Evolutionary conservation across 2,113 vertebrate genomes (phyloP), one percentile per base, ranked within the genome.

Genomic region (Equus przewalskii): DNA sequence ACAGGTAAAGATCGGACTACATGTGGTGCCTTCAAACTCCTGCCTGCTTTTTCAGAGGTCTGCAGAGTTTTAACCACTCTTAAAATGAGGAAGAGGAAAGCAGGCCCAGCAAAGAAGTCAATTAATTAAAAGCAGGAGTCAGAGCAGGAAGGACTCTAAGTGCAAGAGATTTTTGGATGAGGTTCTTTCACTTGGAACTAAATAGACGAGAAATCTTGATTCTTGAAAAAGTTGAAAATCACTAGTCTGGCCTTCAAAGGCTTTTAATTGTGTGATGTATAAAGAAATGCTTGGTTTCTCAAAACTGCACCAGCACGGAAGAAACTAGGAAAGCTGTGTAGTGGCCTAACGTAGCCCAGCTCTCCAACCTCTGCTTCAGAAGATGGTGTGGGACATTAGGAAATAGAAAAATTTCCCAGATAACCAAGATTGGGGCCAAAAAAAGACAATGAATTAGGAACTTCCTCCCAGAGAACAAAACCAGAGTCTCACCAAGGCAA

Each of bases 171-270:
- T 60, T 76, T 15, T 1, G 18, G 19, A 12, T 76, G 26, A 87
- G 2, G 1, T 84, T 88, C 79, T 91, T 91, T 91, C 19, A 58
- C 33, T 56, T 80, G 18, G 16, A 64, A 87, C 64, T 72, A 62
- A 76, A 46, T 24, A 70, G 56, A 33, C 26, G 16, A 62, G 79
- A 72, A 81, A 92, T 7, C 19, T 84, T 81, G 60, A 56, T 72
- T 93, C 11, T 81, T 81, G n/a, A 86, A 33, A 79, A 83, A 65
- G 13, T 7, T 87, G 36, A 91, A 83, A 96, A 78, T 15, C 44
- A 76, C 28, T 49, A 36, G 10, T 49, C 21, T 79, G 58, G 12
- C 2, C 46, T 93, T 64, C 2, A 82, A 33, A 89, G 49, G 41
- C 26, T 72, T 91, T 89, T 73, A 93, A 28, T 22, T 21, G 1